These are phyloP conservation scores for Cyprinus carpio DNA, from an alignment of 2,113 vertebrate genomes.

Conservation along the genomic window DNA sequence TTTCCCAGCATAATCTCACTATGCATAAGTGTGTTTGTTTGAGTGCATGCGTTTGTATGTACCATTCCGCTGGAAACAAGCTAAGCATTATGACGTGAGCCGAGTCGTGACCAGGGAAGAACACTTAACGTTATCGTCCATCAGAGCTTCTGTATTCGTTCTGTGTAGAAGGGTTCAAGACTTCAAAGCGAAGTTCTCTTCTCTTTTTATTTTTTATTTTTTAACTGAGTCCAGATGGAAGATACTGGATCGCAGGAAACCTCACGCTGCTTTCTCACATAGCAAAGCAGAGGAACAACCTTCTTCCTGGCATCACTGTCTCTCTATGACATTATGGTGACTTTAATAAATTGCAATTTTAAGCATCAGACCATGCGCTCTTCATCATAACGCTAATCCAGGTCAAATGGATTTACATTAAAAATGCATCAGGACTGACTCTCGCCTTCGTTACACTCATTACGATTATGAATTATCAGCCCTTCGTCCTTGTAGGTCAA, in stretches of 20 bases:
- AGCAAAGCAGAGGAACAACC: background rate
- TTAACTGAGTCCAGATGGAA: conserved; percentile 6
- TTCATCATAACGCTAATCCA: conserved; percentile 32
- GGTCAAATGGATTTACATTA: conserved; percentile 39
- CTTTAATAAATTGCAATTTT: conserved; percentile 19
- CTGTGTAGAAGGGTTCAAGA: background rate
- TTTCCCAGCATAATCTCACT: conserved; percentile 11
- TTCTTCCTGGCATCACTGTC: background rate
- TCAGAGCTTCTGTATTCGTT: conserved; percentile 9
- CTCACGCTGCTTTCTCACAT: conserved; percentile 4
- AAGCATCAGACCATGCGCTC: conserved; percentile 9
- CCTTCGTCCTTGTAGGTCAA: conserved; percentile 34
- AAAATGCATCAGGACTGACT: conserved; percentile 28
- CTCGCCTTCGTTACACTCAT: conserved; percentile 26
- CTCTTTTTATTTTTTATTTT: background rate
- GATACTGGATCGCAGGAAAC: conserved; percentile 3
- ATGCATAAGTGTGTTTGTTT: background rate
- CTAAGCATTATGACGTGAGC: background rate
- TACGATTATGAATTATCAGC: conserved; percentile 23
- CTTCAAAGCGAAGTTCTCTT: background rate
- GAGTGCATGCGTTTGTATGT: background rate
- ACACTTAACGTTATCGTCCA: conserved; percentile 1
- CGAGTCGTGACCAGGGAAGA: background rate
- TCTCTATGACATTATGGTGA: background rate
- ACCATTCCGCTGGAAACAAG: background rate